Percentiles rank a stretch among this genome's conserved stretches.
Evolutionary conservation across 2,888 invertebrate species (phyloP).

Genomic region (Agonopterix heracliana): DNA sequence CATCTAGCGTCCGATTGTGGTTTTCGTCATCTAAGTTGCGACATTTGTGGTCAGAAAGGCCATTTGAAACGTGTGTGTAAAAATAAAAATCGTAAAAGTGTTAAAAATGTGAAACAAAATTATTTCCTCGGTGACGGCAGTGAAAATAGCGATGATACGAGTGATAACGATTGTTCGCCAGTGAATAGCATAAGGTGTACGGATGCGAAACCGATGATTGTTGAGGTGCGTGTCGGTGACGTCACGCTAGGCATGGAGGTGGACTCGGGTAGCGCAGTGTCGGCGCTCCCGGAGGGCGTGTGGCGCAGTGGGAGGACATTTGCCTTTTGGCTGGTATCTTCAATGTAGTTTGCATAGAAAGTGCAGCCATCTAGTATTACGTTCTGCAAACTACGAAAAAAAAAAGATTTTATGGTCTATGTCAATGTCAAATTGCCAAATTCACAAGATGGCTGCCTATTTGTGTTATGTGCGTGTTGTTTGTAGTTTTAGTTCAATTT

Average conservation of each 20-base stretch:
- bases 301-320: no score
- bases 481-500: no score
- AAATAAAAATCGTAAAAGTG: not conserved
- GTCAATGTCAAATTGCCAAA: no score
- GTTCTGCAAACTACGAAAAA: no score
- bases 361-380: no score
- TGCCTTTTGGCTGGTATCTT: no score
- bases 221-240: not conserved
- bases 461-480: no score
- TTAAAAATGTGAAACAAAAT: not conserved
- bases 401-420: no score
- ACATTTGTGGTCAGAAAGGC: not conserved
- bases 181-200: not conserved
- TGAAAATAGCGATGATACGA: not conserved
- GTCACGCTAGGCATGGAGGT: constrained; percentile 1
- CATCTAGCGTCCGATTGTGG: not conserved
- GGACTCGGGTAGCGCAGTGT: constrained; percentile 6
- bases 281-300: constrained; percentile 1
- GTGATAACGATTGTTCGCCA: not conserved
- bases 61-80: not conserved
- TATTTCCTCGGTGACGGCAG: not conserved
- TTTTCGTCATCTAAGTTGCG: not conserved
- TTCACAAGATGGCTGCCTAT: no score
- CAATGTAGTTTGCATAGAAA: no score
- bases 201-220: not conserved